Evolutionary conservation across 2,888 invertebrate genomes (phyloP).

Genomic region (Carcina quercana): DNA sequence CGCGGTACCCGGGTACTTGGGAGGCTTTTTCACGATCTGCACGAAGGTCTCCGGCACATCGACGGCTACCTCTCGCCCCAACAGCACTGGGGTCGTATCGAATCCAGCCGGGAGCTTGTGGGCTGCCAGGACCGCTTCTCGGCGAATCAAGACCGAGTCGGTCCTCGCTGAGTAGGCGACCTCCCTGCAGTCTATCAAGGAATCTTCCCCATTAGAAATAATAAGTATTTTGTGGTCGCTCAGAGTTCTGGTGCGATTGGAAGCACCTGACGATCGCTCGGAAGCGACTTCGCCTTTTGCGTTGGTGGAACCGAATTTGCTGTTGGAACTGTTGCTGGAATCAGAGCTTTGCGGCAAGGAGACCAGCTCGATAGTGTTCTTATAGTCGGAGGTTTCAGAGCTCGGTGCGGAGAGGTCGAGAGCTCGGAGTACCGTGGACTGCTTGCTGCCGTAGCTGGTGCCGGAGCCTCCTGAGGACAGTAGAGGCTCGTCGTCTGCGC

Average conservation of each 20-base stretch:
- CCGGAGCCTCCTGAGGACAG: slow-evolving; percentile 59
- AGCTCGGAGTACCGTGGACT: slow-evolving; percentile 51
- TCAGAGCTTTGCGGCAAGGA: slow-evolving; percentile 53
- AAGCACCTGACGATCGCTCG: slow-evolving; percentile 52
- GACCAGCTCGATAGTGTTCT: slow-evolving; percentile 53
- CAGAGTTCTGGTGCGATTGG: slow-evolving; percentile 41
- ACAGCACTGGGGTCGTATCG: slow-evolving; percentile 64
- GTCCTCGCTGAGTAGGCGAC: slow-evolving; percentile 65
- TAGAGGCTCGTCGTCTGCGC: slow-evolving; percentile 67
- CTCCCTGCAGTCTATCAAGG: slow-evolving; percentile 60
- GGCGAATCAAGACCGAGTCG: slow-evolving; percentile 60
- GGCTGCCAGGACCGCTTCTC: slow-evolving; percentile 64
- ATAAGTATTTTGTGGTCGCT: slow-evolving; percentile 62
- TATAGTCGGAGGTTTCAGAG: slow-evolving; percentile 59
- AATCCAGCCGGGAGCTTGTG: slow-evolving; percentile 63
- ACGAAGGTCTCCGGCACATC: slow-evolving; percentile 93
- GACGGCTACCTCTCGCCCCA: slow-evolving; percentile 82
- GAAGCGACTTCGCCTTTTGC: slow-evolving; percentile 52
- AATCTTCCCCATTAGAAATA: slow-evolving; percentile 63
- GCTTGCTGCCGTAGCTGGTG: slow-evolving; percentile 63
- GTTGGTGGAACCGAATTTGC: slow-evolving; percentile 59
- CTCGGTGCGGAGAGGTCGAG: slow-evolving; percentile 51
- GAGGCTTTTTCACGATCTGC: slow-evolving; percentile 84
- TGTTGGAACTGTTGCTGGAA: slow-evolving; percentile 65
- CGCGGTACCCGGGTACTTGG: slow-evolving; percentile 77